These are phyloP conservation scores for Pseudomyrmex cubaensis DNA, from an alignment of 1,140 invertebrate genomes.

Conservation along the genomic window DNA sequence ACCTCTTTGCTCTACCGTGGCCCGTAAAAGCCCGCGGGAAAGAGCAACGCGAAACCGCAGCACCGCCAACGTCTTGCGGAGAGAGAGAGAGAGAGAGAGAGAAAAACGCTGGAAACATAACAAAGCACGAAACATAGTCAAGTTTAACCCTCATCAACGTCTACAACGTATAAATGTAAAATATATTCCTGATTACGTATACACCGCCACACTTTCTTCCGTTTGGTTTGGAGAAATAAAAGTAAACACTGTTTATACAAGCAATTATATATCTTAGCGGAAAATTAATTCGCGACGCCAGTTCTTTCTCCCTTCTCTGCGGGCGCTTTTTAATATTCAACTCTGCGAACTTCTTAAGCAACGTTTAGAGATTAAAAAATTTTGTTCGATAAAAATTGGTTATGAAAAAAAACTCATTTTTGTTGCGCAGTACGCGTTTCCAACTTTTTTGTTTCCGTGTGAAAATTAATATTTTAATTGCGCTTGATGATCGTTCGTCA, in stretches of 20 bases:
- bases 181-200: neutral
- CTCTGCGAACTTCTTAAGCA: slow-evolving; percentile 15
- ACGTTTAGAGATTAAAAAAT: slow-evolving; percentile 46
- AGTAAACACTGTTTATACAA: slow-evolving; percentile 11
- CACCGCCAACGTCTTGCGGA: slow-evolving; percentile 8
- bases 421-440: neutral
- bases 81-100: neutral
- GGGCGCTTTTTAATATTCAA: slow-evolving; percentile 43
- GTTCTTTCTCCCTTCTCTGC: neutral
- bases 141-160: slow-evolving; percentile 19
- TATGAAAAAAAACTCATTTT: neutral
- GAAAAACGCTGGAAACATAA: slow-evolving; percentile 9
- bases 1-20: slow-evolving; percentile 56
- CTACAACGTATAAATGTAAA: neutral
- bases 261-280: slow-evolving; percentile 18
- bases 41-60: slow-evolving; percentile 28
- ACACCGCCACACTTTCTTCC: neutral
- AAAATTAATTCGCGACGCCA: slow-evolving; percentile 51
- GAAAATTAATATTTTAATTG: slow-evolving; percentile 15
- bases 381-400: slow-evolving; percentile 30
- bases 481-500: neutral
- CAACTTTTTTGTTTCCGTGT: neutral
- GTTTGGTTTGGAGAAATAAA: neutral
- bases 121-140: slow-evolving; percentile 29
- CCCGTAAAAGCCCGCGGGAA: slow-evolving; percentile 63